Evolutionary conservation across 2,888 invertebrate genomes (phyloP).

Genomic region (Hypomecis punctinalis): DNA sequence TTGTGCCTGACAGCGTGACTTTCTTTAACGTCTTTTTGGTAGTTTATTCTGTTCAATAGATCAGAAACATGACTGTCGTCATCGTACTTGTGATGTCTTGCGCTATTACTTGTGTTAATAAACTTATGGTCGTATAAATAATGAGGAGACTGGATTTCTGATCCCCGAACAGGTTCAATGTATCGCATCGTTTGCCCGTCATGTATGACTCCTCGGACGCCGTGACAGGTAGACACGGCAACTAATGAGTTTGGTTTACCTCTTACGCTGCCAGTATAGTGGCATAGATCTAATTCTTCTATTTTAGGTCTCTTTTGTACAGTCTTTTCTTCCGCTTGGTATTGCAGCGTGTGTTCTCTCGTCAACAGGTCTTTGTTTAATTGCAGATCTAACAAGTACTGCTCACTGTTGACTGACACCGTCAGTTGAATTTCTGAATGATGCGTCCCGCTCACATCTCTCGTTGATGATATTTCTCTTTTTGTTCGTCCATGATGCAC

Average conservation of each 20-base stretch:
- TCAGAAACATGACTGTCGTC: constrained; percentile 86
- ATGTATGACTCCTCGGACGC: constrained; percentile 90
- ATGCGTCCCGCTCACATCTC: constrained; percentile 86
- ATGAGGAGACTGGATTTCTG: constrained; percentile 81
- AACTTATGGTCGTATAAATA: constrained; percentile 89
- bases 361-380: constrained; percentile 90
- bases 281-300: constrained; percentile 89
- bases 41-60: constrained; percentile 59
- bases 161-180: constrained; percentile 81
- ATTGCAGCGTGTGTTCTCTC: constrained; percentile 86
- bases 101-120: constrained; percentile 78
- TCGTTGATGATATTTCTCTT: constrained; percentile 88
- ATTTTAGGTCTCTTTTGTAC: constrained; percentile 82
- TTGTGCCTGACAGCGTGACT: constrained; percentile 90
- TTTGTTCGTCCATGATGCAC: constrained; percentile 91
- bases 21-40: constrained; percentile 73
- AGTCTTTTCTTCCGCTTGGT: constrained; percentile 83
- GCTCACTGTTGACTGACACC: constrained; percentile 87
- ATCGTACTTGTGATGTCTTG: constrained; percentile 38
- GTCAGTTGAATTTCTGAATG: constrained; percentile 84
- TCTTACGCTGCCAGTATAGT: constrained; percentile 91
- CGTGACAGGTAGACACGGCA: constrained; percentile 93
- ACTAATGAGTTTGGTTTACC: constrained; percentile 90
- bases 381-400: constrained; percentile 88
- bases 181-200: constrained; percentile 92